Conservation (phyloP, 2,797 vertebrate species). For the Bufotes viridis region DNA sequence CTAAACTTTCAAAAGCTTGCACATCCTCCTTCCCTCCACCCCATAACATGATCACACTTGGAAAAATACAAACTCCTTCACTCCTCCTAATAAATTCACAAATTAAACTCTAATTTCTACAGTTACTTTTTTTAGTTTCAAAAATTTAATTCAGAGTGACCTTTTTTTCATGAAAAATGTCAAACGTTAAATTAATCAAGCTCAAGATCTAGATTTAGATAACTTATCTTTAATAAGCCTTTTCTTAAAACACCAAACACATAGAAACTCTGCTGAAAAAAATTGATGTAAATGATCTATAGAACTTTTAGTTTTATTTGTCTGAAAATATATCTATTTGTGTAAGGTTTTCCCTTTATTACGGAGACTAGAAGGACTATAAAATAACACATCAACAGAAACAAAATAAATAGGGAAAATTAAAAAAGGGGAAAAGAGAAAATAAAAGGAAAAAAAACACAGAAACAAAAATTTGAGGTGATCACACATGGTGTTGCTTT, state of each 20-base stretch:
- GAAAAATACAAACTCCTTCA: background rate
- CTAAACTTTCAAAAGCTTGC: background rate
- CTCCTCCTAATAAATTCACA: slow-evolving; percentile 1
- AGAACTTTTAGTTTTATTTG: slow-evolving; percentile 41
- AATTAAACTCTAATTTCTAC: background rate
- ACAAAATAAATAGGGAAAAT: slow-evolving; percentile 35
- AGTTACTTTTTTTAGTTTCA: background rate
- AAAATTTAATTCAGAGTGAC: background rate
- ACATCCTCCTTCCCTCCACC: background rate
- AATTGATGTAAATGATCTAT: slow-evolving; percentile 28
- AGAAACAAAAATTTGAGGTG: slow-evolving; percentile 60
- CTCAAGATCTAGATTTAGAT: background rate
- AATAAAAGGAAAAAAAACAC: slow-evolving; percentile 40
- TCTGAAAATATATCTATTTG: slow-evolving; percentile 47
- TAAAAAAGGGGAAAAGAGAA: slow-evolving; percentile 39
- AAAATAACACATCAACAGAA: slow-evolving; percentile 13
- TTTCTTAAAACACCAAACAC: background rate
- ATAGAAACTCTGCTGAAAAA: slow-evolving; percentile 15
- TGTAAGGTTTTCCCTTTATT: slow-evolving; percentile 43
- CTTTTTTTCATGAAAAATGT: background rate
- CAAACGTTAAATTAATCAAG: background rate
- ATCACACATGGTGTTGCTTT: slow-evolving; percentile 40
- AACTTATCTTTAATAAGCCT: background rate
- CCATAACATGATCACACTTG: background rate
- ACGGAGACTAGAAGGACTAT: slow-evolving; percentile 25